Evolutionary conservation across 2,888 invertebrate species (phyloP).

Genomic region (Drosophila anceps): DNA sequence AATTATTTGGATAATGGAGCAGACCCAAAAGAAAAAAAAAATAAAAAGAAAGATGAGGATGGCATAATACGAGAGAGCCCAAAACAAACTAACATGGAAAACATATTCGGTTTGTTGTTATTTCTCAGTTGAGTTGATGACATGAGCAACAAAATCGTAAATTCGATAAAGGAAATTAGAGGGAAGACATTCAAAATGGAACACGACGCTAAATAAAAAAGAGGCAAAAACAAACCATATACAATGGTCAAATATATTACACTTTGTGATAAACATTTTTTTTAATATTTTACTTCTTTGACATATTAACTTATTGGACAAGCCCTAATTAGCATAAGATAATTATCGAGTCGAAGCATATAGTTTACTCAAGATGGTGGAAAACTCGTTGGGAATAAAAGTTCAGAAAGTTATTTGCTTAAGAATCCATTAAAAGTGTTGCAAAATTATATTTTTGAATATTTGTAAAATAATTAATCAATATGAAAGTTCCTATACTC

Average conservation of each 20-base stretch:
- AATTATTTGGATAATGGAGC: conserved; percentile 57
- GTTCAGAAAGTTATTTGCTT: too few species aligned
- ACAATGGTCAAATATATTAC: conserved; percentile 21
- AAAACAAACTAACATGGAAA: conserved; percentile 30
- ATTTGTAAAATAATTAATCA: too few species aligned
- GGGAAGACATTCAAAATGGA: conserved; percentile 61
- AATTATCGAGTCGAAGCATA: too few species aligned
- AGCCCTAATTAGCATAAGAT: too few species aligned
- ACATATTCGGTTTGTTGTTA: conserved; percentile 44
- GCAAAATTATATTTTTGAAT: too few species aligned
- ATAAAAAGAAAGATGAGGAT: conserved; percentile 18
- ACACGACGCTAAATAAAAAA: conserved; percentile 25
- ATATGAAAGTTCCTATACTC: too few species aligned
- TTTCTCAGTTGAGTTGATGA: conserved; percentile 60
- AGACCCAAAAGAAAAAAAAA: conserved; percentile 2
- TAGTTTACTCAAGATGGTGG: too few species aligned
- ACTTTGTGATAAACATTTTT: too few species aligned
- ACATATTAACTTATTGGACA: too few species aligned
- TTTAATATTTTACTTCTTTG: too few species aligned
- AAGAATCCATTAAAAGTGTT: too few species aligned
- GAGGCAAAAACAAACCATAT: conserved; percentile 16
- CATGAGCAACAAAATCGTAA: conserved; percentile 79
- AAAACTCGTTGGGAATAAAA: too few species aligned
- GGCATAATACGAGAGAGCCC: conserved; percentile 6
- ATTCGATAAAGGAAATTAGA: conserved; percentile 81